phyloP scores from a whole-genome alignment of 2,888 invertebrate species.

The Pristionchus exspectatus region DNA sequence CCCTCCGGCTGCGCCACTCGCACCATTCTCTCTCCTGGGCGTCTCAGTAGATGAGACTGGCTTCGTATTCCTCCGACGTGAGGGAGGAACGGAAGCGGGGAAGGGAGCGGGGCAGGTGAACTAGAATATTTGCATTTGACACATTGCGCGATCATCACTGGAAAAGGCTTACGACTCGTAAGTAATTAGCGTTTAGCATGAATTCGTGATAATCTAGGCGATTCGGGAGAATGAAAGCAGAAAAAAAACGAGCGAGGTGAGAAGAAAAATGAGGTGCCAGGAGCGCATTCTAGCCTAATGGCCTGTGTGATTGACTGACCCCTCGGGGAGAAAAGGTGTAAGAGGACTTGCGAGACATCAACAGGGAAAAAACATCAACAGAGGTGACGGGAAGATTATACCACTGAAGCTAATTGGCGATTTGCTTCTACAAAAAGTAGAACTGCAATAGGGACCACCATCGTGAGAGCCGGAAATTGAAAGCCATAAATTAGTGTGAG shows the following conservation, averaged over 20 bases:
- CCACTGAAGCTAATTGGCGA: neutral
- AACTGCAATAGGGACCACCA: no score
- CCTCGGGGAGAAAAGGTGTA: no score
- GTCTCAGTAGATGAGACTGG: neutral
- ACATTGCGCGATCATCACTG: no score
- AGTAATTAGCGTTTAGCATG: no score
- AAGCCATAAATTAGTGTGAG: no score
- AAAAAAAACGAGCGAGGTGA: neutral
- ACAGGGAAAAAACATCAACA: neutral
- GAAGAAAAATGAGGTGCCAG: constrained; percentile 18
- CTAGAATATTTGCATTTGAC: neutral
- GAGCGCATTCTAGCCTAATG: neutral
- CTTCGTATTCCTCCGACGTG: constrained; percentile 10
- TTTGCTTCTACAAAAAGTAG: neutral
- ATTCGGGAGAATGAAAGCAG: no score
- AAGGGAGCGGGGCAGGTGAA: neutral
- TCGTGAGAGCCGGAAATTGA: no score
- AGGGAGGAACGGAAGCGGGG: neutral
- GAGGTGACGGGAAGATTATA: neutral
- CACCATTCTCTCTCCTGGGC: neutral
- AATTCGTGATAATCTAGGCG: no score
- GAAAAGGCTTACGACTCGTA: no score
- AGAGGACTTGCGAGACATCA: no score
- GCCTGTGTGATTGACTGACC: neutral
- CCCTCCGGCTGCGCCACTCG: neutral